Base-by-base conservation (phyloP, 2,888 invertebrate species). In the Gerris lacustris region DNA sequence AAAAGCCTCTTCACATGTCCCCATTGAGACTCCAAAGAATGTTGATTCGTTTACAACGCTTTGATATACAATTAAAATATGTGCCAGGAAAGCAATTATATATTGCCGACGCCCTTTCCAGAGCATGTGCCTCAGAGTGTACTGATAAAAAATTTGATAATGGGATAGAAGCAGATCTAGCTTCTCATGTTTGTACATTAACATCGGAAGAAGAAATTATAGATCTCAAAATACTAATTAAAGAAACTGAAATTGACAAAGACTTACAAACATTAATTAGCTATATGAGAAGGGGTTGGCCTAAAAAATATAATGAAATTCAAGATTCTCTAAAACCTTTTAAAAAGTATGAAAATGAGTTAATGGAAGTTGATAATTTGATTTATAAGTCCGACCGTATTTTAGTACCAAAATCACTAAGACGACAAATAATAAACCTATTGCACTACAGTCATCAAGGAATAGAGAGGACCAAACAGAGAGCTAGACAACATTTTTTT, bases 231-330 rank as follows among this genome's bases (percentile, higher is more conserved):
- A 7, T 9, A 9, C 55, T 55, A 55, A 9, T 55, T 9, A 55
- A 9, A 55, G 55, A 9, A 55, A 7, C 7, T 9, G 55, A 55
- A 55, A 55, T 15, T 9, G 9, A 55, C 9, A 55, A 55, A 55
- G 55, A 55, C 55, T 55, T 55, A n/a, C n/a, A 55, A 55, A 55
- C 7, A 9, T 55, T 55, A 55, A 7, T 7, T 15, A 55, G 15
- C 55, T 55, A 55, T 15, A 55, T 9, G 15, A 9, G 55, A 15
- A 55, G 15, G 55, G 55, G 55, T 9, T 55, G 55, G 55, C 15
- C 55, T 9, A 55, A 55, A 55, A 55, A 55, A 7, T 55, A 55
- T 55, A 55, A 55, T 55, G 55, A 55, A 55, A 55, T 55, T 55
- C 7, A 9, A 55, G 55, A 55, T 15, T 7, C 7, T 15, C 15